These are phyloP conservation scores for Tauraco erythrolophus DNA, from an alignment of 2,113 vertebrate genomes.

Conservation along the genomic window DNA sequence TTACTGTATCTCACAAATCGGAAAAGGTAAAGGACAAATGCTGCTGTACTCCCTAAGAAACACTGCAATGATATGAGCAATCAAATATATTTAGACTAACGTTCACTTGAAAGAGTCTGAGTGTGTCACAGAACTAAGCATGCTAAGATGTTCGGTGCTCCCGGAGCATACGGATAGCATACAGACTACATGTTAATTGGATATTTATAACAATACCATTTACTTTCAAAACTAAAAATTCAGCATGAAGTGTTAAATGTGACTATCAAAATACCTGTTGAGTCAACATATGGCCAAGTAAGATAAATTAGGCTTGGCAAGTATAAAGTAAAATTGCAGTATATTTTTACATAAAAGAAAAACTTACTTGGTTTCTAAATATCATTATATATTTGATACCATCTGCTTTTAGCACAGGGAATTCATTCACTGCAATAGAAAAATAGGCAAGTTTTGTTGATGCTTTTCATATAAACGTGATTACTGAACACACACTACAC, in stretches of 20 bases:
- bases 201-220: neutral
- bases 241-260: neutral
- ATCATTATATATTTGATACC: constrained; percentile 99
- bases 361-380: constrained; percentile 95
- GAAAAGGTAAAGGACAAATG: neutral
- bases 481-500: neutral
- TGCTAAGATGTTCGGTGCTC: neutral
- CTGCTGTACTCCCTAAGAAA: neutral
- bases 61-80: neutral
- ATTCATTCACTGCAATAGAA: constrained; percentile 91
- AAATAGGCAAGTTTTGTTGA: neutral
- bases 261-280: constrained; percentile 13
- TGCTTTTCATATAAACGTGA: neutral
- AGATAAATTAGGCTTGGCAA: neutral
- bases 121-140: neutral
- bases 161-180: neutral
- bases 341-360: neutral
- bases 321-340: neutral
- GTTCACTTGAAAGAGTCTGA: neutral
- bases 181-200: neutral
- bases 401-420: constrained; percentile 97
- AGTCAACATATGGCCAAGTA: neutral
- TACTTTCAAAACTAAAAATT: constrained; percentile 1
- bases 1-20: neutral
- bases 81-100: neutral